Conservation (phyloP, 1,140 invertebrate species). For the Wiebesia pumilae region DNA sequence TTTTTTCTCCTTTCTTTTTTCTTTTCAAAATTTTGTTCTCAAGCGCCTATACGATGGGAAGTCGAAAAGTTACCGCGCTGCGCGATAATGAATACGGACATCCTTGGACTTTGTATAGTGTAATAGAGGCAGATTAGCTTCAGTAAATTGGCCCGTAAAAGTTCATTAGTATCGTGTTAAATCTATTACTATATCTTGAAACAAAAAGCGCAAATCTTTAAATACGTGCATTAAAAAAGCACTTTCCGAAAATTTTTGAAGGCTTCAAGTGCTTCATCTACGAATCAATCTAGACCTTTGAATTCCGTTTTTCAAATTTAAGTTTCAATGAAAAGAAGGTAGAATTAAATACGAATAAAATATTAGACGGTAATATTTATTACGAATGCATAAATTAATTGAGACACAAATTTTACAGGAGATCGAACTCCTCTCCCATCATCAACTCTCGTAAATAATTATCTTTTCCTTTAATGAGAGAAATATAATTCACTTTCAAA, state of each 20-base stretch:
- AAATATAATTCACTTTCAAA: too few species aligned
- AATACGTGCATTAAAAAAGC: background rate
- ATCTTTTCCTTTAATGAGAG: too few species aligned
- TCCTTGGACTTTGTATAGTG: constrained; percentile 29
- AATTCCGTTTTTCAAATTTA: background rate
- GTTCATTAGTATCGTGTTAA: constrained; percentile 47
- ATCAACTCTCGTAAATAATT: too few species aligned
- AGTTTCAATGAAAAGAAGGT: background rate
- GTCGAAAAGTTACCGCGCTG: constrained; percentile 8
- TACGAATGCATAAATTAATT: too few species aligned
- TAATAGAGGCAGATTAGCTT: constrained; percentile 33
- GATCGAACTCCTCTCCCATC: too few species aligned
- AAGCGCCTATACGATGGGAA: constrained; percentile 19
- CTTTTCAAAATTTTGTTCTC: constrained; percentile 42
- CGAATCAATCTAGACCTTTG: too few species aligned
- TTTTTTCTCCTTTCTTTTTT: constrained; percentile 38
- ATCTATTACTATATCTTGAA: constrained; percentile 43
- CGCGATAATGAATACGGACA: constrained; percentile 49
- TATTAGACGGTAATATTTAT: too few species aligned
- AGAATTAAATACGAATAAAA: too few species aligned
- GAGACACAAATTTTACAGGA: too few species aligned
- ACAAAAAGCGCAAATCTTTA: background rate
- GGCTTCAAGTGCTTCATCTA: background rate
- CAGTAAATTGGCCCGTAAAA: constrained; percentile 50
- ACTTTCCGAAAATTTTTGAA: background rate